A percentile compares a stretch with the other conserved stretches of the same genome.
Evolutionary conservation across 2,113 vertebrate species (phyloP).

Genomic region (Entosphenus tridentatus): DNA sequence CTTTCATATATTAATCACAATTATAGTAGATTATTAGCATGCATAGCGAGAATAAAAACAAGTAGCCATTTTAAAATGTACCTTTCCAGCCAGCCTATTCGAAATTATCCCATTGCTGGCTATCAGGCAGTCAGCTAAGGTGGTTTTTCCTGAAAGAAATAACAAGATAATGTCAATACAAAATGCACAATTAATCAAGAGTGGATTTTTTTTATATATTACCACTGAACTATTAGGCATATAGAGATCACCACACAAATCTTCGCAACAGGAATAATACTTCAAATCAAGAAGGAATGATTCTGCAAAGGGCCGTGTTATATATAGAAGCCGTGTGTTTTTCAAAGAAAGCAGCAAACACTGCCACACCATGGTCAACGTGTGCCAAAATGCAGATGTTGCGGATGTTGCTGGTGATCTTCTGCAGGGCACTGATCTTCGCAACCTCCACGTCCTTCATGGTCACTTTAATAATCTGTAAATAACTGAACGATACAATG

Average conservation of each 20-base stretch:
- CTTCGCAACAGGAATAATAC: neutral
- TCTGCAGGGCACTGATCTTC: constrained; percentile 45
- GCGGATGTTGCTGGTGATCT: constrained; percentile 39
- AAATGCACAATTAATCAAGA: constrained; percentile 3
- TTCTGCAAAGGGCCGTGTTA: neutral
- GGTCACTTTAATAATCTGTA: constrained; percentile 8
- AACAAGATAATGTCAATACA: constrained; percentile 7
- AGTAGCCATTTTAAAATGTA: constrained; percentile 14
- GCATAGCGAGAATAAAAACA: too few species aligned
- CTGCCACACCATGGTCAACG: constrained; percentile 64
- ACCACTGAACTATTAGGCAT: too few species aligned
- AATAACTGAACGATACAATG: neutral
- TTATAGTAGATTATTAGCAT: neutral
- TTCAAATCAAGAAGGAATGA: neutral
- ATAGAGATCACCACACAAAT: neutral
- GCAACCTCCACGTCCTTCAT: constrained; percentile 43
- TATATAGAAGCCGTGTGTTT: neutral
- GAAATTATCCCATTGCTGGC: constrained; percentile 93
- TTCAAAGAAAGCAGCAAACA: neutral
- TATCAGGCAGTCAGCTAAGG: constrained; percentile 72
- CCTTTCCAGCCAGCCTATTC: constrained; percentile 71
- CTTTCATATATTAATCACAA: too few species aligned
- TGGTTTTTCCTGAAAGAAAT: constrained; percentile 53
- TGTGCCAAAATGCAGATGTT: constrained; percentile 85
- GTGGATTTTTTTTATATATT: too few species aligned